phyloP scores from a whole-genome alignment of 1,140 invertebrate species.

The Ditylenchus dipsaci region DNA sequence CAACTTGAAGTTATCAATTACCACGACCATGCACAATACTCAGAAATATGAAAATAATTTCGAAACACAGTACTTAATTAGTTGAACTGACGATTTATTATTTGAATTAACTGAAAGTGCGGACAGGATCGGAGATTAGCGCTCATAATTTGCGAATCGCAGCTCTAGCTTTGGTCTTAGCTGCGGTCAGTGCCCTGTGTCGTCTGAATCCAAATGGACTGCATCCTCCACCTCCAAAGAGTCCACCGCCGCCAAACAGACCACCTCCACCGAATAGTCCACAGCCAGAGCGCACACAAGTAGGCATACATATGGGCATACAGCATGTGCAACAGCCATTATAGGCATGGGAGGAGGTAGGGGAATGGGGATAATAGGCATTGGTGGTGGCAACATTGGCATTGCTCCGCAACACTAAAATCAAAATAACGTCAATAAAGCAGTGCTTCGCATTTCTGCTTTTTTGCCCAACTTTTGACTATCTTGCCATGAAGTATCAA shows the following conservation, averaged over 20 bases:
- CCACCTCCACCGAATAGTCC: slow-evolving; percentile 18
- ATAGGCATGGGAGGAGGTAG: slow-evolving; percentile 7
- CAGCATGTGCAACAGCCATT: slow-evolving; percentile 27
- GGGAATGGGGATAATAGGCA: slow-evolving; percentile 15
- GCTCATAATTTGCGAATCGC: no score
- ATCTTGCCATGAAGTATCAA: no score
- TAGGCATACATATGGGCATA: slow-evolving; percentile 24
- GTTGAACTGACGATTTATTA: no score
- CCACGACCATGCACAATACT: no score
- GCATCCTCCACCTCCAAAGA: background rate
- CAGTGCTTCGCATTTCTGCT: background rate
- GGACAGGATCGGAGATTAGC: no score
- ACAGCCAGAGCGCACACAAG: slow-evolving; percentile 17
- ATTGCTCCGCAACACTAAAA: slow-evolving; percentile 20
- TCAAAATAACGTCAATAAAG: no score
- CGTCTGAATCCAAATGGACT: slow-evolving; percentile 9
- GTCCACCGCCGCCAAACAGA: slow-evolving; percentile 2
- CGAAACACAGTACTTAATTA: no score
- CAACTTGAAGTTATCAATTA: no score
- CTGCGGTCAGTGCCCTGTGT: slow-evolving; percentile 4
- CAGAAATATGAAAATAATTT: no score
- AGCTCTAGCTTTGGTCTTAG: background rate
- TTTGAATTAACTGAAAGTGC: no score
- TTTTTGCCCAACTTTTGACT: background rate
- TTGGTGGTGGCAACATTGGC: slow-evolving; percentile 14